Conservation (phyloP, 1,140 invertebrate species). For the Gryllus bimaculatus region DNA sequence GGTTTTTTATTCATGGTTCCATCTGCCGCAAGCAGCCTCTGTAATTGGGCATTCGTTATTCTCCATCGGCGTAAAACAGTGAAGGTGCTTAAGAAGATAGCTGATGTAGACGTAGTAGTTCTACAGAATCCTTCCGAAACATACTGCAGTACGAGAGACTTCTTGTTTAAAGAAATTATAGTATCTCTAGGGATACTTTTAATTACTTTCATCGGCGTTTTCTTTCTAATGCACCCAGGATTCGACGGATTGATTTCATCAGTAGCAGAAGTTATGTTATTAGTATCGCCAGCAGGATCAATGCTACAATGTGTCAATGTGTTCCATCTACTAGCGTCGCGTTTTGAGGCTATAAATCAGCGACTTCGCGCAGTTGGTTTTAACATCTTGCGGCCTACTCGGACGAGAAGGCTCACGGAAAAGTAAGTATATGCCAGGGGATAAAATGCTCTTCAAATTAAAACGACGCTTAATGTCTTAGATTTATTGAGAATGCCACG, state of each 20-base stretch:
- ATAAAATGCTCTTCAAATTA: no score
- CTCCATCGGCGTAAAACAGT: no score
- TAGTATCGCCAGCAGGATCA: background rate
- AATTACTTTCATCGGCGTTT: background rate
- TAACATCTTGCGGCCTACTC: background rate
- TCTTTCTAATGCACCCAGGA: background rate
- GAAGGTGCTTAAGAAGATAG: background rate
- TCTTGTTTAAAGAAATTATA: background rate
- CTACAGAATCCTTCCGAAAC: background rate
- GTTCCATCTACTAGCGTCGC: background rate
- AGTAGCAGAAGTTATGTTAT: background rate
- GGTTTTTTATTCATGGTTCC: no score
- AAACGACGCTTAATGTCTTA: no score
- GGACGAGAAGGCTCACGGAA: no score
- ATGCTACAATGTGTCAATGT: background rate
- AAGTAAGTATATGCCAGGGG: no score
- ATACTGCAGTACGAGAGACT: background rate
- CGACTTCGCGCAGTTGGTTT: background rate
- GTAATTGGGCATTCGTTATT: no score
- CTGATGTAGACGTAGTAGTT: background rate
- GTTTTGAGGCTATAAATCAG: background rate
- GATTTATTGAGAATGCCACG: no score
- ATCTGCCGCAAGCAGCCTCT: no score
- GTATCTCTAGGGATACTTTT: background rate
- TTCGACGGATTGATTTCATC: background rate